Conservation (phyloP, 2,888 invertebrate genomes). For the Halictus ligatus region DNA sequence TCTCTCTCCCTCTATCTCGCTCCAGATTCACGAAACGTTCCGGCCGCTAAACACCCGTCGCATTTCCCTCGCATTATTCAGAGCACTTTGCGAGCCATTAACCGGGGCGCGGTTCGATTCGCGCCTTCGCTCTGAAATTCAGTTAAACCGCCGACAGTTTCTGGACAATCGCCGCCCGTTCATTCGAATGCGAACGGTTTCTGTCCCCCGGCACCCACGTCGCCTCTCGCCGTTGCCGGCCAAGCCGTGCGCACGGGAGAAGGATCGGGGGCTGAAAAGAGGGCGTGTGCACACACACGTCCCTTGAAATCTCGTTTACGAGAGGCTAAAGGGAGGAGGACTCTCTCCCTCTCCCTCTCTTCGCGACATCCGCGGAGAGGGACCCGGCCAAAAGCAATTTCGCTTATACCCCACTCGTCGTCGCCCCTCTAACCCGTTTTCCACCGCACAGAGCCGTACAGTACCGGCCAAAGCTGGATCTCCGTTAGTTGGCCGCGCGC, state of each 20-base stretch:
- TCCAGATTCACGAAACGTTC: constrained; percentile 25
- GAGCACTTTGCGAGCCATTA: constrained; percentile 43
- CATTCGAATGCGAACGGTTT: constrained; percentile 16
- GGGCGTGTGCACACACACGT: constrained; percentile 26
- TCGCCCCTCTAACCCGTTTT: neutral
- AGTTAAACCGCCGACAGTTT: constrained; percentile 44
- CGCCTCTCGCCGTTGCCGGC: neutral
- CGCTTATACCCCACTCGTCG: constrained; percentile 49
- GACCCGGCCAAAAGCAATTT: constrained; percentile 67
- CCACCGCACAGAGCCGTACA: neutral
- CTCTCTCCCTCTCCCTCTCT: neutral
- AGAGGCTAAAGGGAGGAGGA: constrained; percentile 46
- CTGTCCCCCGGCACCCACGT: neutral
- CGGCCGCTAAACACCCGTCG: constrained; percentile 25
- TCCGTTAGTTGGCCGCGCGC: neutral
- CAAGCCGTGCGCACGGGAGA: neutral
- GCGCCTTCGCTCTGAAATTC: constrained; percentile 45
- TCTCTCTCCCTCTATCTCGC: neutral
- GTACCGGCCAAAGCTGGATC: constrained; percentile 1
- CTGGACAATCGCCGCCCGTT: constrained; percentile 38
- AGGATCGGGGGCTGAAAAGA: constrained; percentile 52
- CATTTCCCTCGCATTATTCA: constrained; percentile 22
- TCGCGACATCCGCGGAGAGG: constrained; percentile 49
- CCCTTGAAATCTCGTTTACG: constrained; percentile 66
- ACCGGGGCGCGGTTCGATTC: constrained; percentile 15